Evolutionary conservation across 2,113 vertebrate species (phyloP), one percentile per base, ranked within the genome.

Genomic region (Mohoua ochrocephala): DNA sequence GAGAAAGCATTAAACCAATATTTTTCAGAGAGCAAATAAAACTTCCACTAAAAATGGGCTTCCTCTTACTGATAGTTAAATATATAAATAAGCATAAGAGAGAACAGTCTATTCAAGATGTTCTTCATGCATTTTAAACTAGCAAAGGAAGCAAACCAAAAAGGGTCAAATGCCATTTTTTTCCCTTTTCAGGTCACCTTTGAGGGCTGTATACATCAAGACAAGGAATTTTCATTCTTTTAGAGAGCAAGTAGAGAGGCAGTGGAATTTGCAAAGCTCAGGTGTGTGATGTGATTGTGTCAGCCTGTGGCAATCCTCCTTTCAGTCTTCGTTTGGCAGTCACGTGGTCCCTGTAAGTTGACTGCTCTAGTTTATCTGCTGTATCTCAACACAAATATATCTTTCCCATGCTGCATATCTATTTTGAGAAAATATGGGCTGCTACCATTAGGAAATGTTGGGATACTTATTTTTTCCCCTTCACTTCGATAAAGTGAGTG

Each of bases 181-280:
- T 90, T 74, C 56, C 56, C 44, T 64, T 95, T 92, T 60, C 85
- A 65, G 37, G 53, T 93, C 54, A 61, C 31, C 31, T 90, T 75
- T 94, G 61, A 73, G 65, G 61, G 35, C 53, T 83, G 45, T 83
- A 17, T 83, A 69, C 59, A 83, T 73, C 63, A 90, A 93, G 75
- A 88, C 44, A 79, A 88, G 75, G 59, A 88, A 42, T 94, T 96
- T 92, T 75, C n/a, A 28, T 85, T 88, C 37, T 90, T 94, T 83
- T 65, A 92, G 76, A 59, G 88, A 83, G 45, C 22, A 31, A 88
- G 42, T 84, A 78, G 90, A 81, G 53, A 91, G 53, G 59, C 0
- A 1, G 5, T 88, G 45, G 67, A 88, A 73, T 92, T 95, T 85
- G 50, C 45, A 91, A 44, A 88, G 79, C 76, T 69, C 63, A 86